These are phyloP conservation scores for Bradysia coprophila DNA, from an alignment of 1,140 invertebrate species.

Conservation along the genomic window DNA sequence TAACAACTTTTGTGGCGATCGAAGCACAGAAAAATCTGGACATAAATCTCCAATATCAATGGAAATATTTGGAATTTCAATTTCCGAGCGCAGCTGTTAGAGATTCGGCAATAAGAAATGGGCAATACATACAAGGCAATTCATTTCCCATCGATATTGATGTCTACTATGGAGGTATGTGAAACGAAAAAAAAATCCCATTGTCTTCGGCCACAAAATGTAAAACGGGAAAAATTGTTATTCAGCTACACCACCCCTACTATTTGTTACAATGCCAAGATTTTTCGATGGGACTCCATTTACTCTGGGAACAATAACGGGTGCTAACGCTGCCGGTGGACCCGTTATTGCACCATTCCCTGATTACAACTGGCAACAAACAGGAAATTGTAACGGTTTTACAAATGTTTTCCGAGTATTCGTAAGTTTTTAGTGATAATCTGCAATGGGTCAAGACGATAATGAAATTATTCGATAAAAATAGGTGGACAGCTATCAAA, in stretches of 20 bases:
- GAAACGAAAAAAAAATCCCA: neutral
- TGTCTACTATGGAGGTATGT: neutral
- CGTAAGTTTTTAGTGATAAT: constrained; percentile 22
- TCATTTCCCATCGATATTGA: constrained; percentile 40
- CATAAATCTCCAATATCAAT: no score
- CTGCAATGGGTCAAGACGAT: neutral
- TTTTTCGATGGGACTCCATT: constrained; percentile 49
- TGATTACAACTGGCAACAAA: constrained; percentile 28
- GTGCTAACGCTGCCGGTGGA: constrained; percentile 8
- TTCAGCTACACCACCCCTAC: constrained; percentile 17
- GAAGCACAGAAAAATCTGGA: no score
- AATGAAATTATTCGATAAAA: neutral
- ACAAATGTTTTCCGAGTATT: constrained; percentile 32
- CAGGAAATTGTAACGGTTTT: constrained; percentile 28
- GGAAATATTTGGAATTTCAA: constrained; percentile 39
- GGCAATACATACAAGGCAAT: constrained; percentile 35
- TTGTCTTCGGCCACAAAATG: neutral
- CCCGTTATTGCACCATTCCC: constrained; percentile 30
- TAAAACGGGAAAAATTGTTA: no score
- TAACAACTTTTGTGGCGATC: no score
- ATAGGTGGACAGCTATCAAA: neutral
- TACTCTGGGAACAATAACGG: constrained; percentile 30
- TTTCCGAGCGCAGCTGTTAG: constrained; percentile 31
- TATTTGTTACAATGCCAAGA: constrained; percentile 51
- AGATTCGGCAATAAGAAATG: constrained; percentile 28